These are phyloP conservation scores for Hyla sarda DNA, from an alignment of 2,113 vertebrate species.

Conservation along the genomic window DNA sequence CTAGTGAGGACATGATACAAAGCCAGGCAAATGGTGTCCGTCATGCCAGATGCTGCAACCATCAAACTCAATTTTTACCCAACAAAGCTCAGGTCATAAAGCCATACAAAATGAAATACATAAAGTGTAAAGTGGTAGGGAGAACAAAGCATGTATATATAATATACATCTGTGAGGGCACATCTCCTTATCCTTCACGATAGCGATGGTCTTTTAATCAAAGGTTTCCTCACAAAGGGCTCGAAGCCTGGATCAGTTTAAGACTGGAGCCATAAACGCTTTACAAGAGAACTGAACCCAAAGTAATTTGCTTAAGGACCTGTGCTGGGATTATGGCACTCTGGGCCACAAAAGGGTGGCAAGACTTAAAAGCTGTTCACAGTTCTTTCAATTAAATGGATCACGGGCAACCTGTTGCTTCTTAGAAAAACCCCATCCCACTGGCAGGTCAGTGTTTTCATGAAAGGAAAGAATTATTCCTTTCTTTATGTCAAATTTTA, in stretches of 20 bases:
- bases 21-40: conserved; percentile 11
- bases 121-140: not conserved
- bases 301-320: conserved; percentile 37
- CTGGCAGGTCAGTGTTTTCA: not conserved
- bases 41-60: conserved; percentile 37
- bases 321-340: conserved; percentile 43
- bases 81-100: conserved; percentile 8
- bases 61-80: not conserved
- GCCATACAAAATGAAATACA: not conserved
- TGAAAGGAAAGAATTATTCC: conserved; percentile 16
- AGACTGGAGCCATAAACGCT: conserved; percentile 35
- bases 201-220: conserved; percentile 29
- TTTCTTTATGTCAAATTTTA: not conserved
- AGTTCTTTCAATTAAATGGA: conserved; percentile 40
- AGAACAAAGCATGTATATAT: not conserved
- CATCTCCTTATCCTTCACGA: not conserved
- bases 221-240: conserved; percentile 20
- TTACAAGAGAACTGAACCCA: conserved; percentile 26
- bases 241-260: conserved; percentile 22
- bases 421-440: not conserved
- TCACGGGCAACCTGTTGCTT: conserved; percentile 34
- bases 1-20: not conserved
- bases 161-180: not conserved
- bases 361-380: conserved; percentile 28
- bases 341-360: conserved; percentile 29